A percentile compares a stretch with the other conserved stretches of the same genome.
These are phyloP conservation scores for Congeria kusceri DNA, from an alignment of 2,888 invertebrate species.

Conservation along the genomic window DNA sequence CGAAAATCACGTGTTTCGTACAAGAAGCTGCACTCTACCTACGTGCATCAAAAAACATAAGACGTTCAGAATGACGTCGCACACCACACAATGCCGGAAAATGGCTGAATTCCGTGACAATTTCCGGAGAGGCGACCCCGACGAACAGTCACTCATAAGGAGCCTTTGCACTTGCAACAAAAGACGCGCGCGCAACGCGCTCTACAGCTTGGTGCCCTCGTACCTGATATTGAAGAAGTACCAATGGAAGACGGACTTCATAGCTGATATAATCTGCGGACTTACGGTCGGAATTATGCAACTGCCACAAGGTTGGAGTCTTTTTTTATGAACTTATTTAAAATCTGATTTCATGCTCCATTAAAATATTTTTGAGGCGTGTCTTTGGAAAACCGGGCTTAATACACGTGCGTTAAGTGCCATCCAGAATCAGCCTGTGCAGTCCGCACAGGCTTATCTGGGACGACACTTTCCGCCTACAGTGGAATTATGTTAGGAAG, in stretches of 20 bases:
- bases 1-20: not conserved
- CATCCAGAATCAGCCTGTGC: too few relatives aligned
- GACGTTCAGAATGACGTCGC: conserved; percentile 22
- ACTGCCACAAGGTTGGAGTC: conserved; percentile 84
- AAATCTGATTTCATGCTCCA: too few relatives aligned
- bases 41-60: not conserved
- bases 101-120: conserved; percentile 55
- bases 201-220: conserved; percentile 77
- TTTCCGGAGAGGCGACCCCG: conserved; percentile 37
- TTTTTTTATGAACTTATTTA: too few relatives aligned
- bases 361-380: too few relatives aligned
- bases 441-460: too few relatives aligned
- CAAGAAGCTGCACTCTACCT: not conserved
- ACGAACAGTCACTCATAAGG: conserved; percentile 11
- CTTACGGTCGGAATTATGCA: conserved; percentile 90
- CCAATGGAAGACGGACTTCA: conserved; percentile 86
- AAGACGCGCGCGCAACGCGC: conserved; percentile 59
- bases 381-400: too few relatives aligned
- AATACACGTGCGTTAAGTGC: too few relatives aligned
- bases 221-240: conserved; percentile 82
- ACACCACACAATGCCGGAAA: conserved; percentile 38
- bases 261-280: conserved; percentile 93
- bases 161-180: conserved; percentile 61
- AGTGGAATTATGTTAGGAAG: too few relatives aligned
- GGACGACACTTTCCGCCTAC: too few relatives aligned